A percentile compares a stretch with the other conserved stretches of the same genome.
These are phyloP conservation scores for Orientallactaga sibirica DNA, from an alignment of 2,797 vertebrate genomes.

Conservation along the genomic window DNA sequence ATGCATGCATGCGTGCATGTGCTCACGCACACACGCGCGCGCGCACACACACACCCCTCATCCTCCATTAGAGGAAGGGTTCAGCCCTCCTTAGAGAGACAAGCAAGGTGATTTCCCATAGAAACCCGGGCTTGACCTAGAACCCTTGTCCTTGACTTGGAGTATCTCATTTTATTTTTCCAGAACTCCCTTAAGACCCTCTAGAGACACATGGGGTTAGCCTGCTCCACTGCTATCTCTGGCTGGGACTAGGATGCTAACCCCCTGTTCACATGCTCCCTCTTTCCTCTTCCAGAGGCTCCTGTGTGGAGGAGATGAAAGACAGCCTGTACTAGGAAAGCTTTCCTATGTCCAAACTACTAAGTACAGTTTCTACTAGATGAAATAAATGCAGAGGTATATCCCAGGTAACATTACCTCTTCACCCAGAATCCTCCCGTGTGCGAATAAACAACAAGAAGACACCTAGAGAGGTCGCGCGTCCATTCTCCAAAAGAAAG, in stretches of 20 bases:
- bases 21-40: neutral
- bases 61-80: neutral
- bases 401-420: neutral
- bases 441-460: neutral
- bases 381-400: neutral
- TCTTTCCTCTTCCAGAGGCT: neutral
- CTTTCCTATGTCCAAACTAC: neutral
- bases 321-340: neutral
- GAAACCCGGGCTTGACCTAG: constrained; percentile 44
- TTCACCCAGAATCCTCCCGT: neutral
- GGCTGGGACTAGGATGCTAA: neutral
- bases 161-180: constrained; percentile 46
- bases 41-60: neutral
- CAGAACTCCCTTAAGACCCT: constrained; percentile 35
- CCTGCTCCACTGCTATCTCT: neutral
- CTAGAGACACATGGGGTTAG: neutral
- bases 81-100: neutral
- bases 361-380: neutral
- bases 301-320: neutral
- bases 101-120: constrained; percentile 38
- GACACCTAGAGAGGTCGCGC: neutral
- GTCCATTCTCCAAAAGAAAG: neutral
- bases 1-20: neutral
- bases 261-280: neutral
- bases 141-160: constrained; percentile 20